Conservation (phyloP, 2,797 vertebrate species). For the Gymnopithys bicolor region DNA sequence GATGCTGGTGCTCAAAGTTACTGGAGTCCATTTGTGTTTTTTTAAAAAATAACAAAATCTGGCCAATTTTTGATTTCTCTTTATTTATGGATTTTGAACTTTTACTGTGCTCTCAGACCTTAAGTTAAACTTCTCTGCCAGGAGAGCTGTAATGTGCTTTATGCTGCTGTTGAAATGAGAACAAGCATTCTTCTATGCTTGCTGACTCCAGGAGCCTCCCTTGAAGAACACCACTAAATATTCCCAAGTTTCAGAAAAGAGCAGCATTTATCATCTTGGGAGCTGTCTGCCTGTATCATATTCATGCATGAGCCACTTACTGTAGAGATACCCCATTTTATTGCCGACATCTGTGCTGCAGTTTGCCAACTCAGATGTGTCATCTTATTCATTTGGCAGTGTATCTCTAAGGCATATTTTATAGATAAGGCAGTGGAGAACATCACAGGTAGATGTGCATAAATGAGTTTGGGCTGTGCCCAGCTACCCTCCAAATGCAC, state of each 20-base stretch:
- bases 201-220: background rate
- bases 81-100: background rate
- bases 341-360: background rate
- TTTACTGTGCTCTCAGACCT: background rate
- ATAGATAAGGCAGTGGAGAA: background rate
- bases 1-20: background rate
- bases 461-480: background rate
- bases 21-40: background rate
- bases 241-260: constrained; percentile 7
- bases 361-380: background rate
- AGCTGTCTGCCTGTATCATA: background rate
- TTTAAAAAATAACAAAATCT: background rate
- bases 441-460: background rate
- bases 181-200: background rate
- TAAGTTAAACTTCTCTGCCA: background rate
- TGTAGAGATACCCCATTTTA: background rate
- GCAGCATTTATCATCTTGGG: background rate
- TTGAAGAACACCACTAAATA: background rate
- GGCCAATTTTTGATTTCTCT: background rate
- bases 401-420: background rate
- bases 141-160: background rate
- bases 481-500: background rate
- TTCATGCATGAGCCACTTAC: background rate
- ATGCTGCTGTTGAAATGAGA: background rate
- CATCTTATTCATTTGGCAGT: background rate